Percentiles rank a stretch among this genome's conserved stretches.
Evolutionary conservation across 2,113 vertebrate genomes (phyloP).

Genomic region (Equus quagga): DNA sequence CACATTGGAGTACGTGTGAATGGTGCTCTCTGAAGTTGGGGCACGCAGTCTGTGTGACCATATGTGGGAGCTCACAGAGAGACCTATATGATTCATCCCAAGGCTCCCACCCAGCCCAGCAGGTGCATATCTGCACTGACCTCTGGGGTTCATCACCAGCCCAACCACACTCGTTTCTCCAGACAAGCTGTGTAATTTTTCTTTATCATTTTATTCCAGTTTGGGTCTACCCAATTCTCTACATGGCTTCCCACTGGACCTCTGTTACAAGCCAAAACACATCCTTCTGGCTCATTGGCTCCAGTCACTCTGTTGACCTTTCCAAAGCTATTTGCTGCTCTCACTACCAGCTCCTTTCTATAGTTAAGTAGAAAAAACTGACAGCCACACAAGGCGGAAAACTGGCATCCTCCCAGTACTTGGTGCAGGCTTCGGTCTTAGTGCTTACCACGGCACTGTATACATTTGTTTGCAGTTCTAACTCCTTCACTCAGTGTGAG

Average conservation of each 20-base stretch:
- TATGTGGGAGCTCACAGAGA: neutral
- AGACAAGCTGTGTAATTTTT: neutral
- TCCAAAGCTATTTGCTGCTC: slow-evolving; percentile 18
- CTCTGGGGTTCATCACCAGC: neutral
- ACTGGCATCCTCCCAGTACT: neutral
- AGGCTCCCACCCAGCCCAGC: neutral
- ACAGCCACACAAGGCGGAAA: neutral
- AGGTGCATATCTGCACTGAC: neutral
- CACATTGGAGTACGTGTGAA: neutral
- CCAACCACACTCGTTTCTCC: neutral
- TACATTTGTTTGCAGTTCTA: neutral
- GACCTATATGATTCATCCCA: neutral
- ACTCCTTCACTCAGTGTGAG: neutral
- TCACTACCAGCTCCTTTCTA: slow-evolving; percentile 17
- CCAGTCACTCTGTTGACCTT: slow-evolving; percentile 53
- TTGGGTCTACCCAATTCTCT: neutral
- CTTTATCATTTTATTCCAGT: neutral
- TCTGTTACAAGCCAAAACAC: neutral
- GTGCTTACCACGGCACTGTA: neutral
- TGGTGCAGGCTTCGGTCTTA: neutral
- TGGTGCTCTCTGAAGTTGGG: neutral
- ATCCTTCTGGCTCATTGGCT: slow-evolving; percentile 50
- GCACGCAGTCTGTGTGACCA: neutral
- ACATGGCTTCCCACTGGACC: neutral
- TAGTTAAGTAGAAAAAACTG: neutral